Conservation (phyloP, 2,888 invertebrate species). For the Temnothorax rugatulus region DNA sequence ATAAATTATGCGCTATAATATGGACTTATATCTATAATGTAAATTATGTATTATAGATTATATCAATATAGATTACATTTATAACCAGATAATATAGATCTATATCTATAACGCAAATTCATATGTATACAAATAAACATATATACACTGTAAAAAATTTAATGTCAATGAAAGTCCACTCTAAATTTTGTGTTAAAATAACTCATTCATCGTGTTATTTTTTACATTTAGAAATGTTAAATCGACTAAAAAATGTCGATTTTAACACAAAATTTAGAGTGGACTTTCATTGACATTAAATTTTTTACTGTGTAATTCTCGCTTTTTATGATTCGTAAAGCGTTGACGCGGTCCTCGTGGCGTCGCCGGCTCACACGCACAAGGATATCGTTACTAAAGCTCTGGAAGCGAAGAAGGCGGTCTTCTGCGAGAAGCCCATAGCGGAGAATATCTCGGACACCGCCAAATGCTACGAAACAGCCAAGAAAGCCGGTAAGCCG, state of each 20-base stretch:
- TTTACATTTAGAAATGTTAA: too few species aligned
- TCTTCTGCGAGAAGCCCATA: constrained; percentile 91
- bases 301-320: too few species aligned
- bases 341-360: constrained; percentile 87
- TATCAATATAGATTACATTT: not conserved
- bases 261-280: too few species aligned
- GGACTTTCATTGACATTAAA: too few species aligned
- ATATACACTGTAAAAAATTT: too few species aligned
- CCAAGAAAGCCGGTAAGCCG: constrained; percentile 87
- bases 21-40: not conserved
- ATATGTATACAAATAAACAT: not conserved
- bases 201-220: too few species aligned
- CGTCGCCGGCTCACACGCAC: constrained; percentile 89
- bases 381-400: constrained; percentile 87
- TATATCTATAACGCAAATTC: not conserved
- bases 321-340: constrained; percentile 77
- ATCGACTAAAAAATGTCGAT: too few species aligned
- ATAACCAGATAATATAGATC: not conserved
- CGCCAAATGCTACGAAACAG: constrained; percentile 88
- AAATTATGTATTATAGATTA: not conserved
- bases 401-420: constrained; percentile 88
- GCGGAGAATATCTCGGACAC: constrained; percentile 88
- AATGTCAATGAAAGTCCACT: too few species aligned
- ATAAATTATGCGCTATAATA: not conserved
- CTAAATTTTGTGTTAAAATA: too few species aligned